Evolutionary conservation across 1,140 invertebrate species (phyloP).

Genomic region (Drosophila watanabei): DNA sequence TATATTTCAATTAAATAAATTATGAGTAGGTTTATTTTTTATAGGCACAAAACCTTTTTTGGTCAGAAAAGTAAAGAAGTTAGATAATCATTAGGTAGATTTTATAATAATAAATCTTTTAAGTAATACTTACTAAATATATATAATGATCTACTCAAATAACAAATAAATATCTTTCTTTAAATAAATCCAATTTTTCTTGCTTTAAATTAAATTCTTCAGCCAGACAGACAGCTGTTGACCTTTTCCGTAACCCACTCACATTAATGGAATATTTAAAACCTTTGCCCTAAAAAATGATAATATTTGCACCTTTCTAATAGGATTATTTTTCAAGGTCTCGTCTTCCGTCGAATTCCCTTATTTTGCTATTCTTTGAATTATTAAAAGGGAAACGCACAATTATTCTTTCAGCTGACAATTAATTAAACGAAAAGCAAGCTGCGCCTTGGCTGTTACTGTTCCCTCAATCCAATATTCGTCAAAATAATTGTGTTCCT

Average conservation of each 20-base stretch:
- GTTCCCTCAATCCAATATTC: not conserved
- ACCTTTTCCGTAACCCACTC: not conserved
- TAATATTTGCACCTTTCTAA: not conserved
- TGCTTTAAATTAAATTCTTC: too few species aligned
- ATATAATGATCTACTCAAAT: too few species aligned
- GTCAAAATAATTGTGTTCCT: slow-evolving; percentile 36
- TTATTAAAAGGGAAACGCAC: slow-evolving; percentile 1
- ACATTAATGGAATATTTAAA: not conserved
- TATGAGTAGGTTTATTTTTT: too few species aligned
- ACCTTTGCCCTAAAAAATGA: not conserved
- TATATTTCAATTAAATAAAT: too few species aligned
- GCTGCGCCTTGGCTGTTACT: too few species aligned
- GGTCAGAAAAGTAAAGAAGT: too few species aligned
- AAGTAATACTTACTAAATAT: too few species aligned
- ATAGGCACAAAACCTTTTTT: too few species aligned
- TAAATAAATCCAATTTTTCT: not conserved
- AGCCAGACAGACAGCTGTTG: too few species aligned
- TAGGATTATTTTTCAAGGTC: slow-evolving; percentile 6
- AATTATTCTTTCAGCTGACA: slow-evolving; percentile 2
- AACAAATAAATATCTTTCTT: not conserved
- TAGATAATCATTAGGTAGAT: not conserved
- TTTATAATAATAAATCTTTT: too few species aligned
- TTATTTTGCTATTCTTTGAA: not conserved
- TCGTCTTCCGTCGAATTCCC: not conserved
- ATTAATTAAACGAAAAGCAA: slow-evolving; percentile 9